phyloP scores from a whole-genome alignment of 2,888 invertebrate species.

The Dicyrtomina minuta region DNA sequence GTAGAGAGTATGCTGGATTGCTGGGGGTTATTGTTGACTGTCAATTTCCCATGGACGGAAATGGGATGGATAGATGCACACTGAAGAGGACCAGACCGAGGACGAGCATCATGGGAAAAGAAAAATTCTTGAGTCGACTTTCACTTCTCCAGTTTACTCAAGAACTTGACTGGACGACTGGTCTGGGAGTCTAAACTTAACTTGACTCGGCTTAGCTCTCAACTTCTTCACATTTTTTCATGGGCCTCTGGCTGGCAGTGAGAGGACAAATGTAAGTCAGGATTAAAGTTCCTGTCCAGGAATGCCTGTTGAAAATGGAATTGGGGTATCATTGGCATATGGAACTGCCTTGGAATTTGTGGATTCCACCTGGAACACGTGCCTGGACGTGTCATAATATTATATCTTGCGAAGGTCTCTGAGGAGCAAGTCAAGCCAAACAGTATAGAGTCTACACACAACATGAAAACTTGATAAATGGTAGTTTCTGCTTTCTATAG shows the following conservation, averaged over 20 bases:
- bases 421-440: too few species aligned
- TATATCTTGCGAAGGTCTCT: neutral
- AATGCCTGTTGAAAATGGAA: neutral
- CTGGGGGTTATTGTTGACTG: too few species aligned
- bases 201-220: neutral
- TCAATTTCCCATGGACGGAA: too few species aligned
- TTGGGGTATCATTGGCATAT: neutral
- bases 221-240: neutral
- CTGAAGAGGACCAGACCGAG: neutral
- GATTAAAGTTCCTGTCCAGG: neutral
- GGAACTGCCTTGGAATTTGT: neutral
- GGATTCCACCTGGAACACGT: conserved; percentile 11
- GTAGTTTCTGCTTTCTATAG: neutral
- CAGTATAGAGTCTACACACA: too few species aligned
- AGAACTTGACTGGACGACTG: neutral
- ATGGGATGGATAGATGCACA: too few species aligned
- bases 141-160: neutral
- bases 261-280: neutral
- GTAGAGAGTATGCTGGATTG: too few species aligned
- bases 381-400: conserved; percentile 7
- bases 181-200: neutral
- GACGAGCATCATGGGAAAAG: conserved; percentile 6
- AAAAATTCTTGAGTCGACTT: conserved; percentile 1
- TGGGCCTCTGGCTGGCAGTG: neutral
- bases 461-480: neutral